Conservation (phyloP, 2,888 invertebrate genomes). For the Parnassius mnemosyne region DNA sequence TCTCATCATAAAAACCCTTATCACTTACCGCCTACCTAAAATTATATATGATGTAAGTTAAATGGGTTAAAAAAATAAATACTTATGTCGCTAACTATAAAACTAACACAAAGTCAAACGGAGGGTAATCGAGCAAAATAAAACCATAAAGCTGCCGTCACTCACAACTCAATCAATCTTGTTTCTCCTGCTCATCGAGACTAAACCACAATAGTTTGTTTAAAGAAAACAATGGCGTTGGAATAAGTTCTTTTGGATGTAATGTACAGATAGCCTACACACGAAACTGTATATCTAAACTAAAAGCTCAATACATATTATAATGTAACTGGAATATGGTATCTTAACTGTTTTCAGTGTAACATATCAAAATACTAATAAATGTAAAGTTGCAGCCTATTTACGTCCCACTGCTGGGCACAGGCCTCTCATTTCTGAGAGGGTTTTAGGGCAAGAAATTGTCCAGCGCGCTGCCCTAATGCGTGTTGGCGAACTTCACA, state of each 20-base stretch:
- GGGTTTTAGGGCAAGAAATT: no score
- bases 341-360: no score
- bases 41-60: slow-evolving; percentile 37
- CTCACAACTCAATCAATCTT: slow-evolving; percentile 11
- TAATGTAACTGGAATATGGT: no score
- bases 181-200: slow-evolving; percentile 13
- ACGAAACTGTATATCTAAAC: not conserved
- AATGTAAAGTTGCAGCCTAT: no score
- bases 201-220: slow-evolving; percentile 24
- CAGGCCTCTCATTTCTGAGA: no score
- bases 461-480: no score
- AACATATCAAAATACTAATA: no score
- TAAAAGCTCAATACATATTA: no score
- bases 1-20: slow-evolving; percentile 55
- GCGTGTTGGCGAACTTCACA: no score
- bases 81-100: slow-evolving; percentile 45
- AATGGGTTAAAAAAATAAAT: slow-evolving; percentile 63
- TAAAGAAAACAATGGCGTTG: slow-evolving; percentile 22
- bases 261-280: not conserved
- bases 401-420: no score
- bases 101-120: slow-evolving; percentile 54
- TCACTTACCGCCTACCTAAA: slow-evolving; percentile 38
- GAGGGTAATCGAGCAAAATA: slow-evolving; percentile 59
- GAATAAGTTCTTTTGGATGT: not conserved
- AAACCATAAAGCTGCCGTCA: slow-evolving; percentile 44